Conservation (phyloP, 2,888 invertebrate genomes). For the Mesorhabditis belari region DNA sequence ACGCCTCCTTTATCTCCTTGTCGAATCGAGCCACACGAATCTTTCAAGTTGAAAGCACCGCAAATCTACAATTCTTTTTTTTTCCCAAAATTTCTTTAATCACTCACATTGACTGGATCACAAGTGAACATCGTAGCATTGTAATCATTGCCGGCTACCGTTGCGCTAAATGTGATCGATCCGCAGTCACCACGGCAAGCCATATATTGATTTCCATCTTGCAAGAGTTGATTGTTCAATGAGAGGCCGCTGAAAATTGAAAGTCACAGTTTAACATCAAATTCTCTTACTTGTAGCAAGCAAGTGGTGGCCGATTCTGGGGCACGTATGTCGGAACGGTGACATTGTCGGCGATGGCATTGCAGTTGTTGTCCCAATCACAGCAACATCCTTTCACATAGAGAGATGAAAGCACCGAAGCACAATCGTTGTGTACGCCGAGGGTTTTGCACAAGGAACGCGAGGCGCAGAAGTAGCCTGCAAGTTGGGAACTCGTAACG, state of each 20-base stretch:
- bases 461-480: not conserved
- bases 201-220: not conserved
- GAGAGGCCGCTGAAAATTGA: not conserved
- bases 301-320: not conserved
- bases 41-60: not conserved
- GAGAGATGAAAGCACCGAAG: not conserved
- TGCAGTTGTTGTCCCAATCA: not conserved
- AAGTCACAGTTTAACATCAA: not conserved
- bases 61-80: not conserved
- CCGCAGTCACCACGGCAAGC: conserved; percentile 28
- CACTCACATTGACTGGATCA: conserved; percentile 23
- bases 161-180: conserved; percentile 19
- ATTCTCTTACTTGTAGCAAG: not conserved
- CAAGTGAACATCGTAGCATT: conserved; percentile 24
- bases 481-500: too few species aligned
- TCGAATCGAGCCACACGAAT: not conserved
- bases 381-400: not conserved
- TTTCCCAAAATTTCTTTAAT: conserved; percentile 3
- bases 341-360: not conserved
- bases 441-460: not conserved
- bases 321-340: not conserved
- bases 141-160: conserved; percentile 1
- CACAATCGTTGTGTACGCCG: not conserved
- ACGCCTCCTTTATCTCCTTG: conserved; percentile 1
- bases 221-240: not conserved